A percentile compares a stretch with the other conserved stretches of the same genome.
phyloP scores from a whole-genome alignment of 2,888 invertebrate species.

The Synergus itoensis region DNA sequence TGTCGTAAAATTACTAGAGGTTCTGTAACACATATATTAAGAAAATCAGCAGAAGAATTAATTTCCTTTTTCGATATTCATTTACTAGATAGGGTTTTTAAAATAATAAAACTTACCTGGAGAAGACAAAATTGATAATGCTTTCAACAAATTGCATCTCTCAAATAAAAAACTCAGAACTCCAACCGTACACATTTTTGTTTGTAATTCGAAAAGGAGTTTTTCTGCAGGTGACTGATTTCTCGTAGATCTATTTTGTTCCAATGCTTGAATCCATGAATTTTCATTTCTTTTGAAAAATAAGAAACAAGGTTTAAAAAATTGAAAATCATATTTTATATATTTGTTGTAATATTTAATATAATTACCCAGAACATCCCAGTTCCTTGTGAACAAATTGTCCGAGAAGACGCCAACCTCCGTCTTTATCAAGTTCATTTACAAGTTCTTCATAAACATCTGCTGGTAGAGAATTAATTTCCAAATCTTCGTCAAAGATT shows the following conservation, averaged over 20 bases:
- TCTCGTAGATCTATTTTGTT: constrained; percentile 44
- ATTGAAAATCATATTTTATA: constrained; percentile 6
- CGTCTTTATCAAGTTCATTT: constrained; percentile 59
- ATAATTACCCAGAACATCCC: constrained; percentile 59
- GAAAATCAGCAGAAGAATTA: neutral
- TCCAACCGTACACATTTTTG: constrained; percentile 67
- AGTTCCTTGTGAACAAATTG: constrained; percentile 60
- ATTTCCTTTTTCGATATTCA: neutral
- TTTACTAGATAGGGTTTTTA: neutral
- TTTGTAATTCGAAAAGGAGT: constrained; percentile 64
- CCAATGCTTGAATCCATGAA: constrained; percentile 62
- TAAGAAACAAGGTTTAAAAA: neutral
- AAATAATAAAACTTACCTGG: constrained; percentile 61
- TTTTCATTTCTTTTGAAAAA: constrained; percentile 43
- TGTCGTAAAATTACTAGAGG: constrained; percentile 63
- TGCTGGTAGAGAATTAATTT: constrained; percentile 61
- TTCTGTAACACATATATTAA: constrained; percentile 55
- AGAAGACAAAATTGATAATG: constrained; percentile 63
- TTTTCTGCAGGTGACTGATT: constrained; percentile 60
- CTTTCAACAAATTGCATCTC: constrained; percentile 62
- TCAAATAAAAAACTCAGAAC: constrained; percentile 62
- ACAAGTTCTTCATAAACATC: constrained; percentile 62
- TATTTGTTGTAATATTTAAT: neutral
- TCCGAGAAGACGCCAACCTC: constrained; percentile 63
- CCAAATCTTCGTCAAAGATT: constrained; percentile 58